These are phyloP conservation scores for Sturmia bella DNA, from an alignment of 2,888 invertebrate genomes.

Conservation along the genomic window DNA sequence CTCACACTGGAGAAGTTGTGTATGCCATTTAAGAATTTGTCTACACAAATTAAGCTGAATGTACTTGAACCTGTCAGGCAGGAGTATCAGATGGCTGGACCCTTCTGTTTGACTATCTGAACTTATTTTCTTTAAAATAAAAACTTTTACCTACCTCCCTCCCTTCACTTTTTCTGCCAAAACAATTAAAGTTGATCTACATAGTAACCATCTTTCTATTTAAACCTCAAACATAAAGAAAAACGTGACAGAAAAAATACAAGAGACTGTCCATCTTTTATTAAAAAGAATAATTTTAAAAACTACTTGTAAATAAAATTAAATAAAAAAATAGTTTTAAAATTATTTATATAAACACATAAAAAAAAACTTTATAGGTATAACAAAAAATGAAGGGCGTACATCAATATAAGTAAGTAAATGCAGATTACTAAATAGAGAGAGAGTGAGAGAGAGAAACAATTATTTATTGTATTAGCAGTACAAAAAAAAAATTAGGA, in stretches of 20 bases:
- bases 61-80: no score
- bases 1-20: no score
- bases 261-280: conserved; percentile 53
- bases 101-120: no score
- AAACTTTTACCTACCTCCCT: no score
- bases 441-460: conserved; percentile 30
- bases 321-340: conserved; percentile 58
- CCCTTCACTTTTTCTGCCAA: no score
- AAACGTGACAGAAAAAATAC: background rate
- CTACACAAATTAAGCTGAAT: no score
- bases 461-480: conserved; percentile 11
- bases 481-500: background rate
- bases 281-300: conserved; percentile 55
- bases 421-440: conserved; percentile 59
- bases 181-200: no score
- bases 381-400: conserved; percentile 20
- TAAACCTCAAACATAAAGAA: background rate
- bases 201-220: no score
- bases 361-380: conserved; percentile 41
- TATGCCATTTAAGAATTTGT: no score
- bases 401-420: conserved; percentile 41
- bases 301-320: conserved; percentile 67
- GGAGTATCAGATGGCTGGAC: no score
- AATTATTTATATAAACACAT: conserved; percentile 54
- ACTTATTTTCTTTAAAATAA: no score